Evolutionary conservation across 2,888 invertebrate genomes (phyloP), one percentile per base, ranked within the genome.

Genomic region (Oasisia sp.): DNA sequence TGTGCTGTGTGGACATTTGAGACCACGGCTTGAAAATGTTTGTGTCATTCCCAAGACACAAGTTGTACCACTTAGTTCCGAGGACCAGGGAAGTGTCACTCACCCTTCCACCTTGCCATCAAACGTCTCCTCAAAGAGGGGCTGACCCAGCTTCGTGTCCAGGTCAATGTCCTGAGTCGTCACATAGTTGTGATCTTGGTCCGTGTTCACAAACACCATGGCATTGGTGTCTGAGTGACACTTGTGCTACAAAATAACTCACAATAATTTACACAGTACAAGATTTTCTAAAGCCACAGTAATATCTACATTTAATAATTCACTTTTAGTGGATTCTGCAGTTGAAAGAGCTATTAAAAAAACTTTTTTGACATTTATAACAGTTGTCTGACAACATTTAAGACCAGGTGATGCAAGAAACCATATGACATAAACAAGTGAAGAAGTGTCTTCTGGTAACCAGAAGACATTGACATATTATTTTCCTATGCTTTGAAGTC

Each of bases 211-310:
- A 93, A 96, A 96, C 19, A 95, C 94, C 93, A 96, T 94, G 11
- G 96, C 95, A 93, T 95, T 95, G 32, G 95, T 95, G 32, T 96
- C 95, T 32, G 96, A 95, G 91, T 95, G 95, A 92, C 96, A 96
- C 91, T 95, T 95, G 91, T 95, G 95, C 96, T 96, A 94, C 4
- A 93, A 92, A 32, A 74, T 32, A 32, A 92, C 91, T 38, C 38
- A 74, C 11, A 45, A 56, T 50, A 58, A 38, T 19, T 74, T 27
- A 74, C 7, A 74, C 2, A 74, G 27, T 74, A 74, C 19, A 74
- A 74, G 0, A 74, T 27, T 74, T 74, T 74, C 27, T 74, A 27
- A 74, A 74, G 74, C 19, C 27, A 74, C 19, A 5, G 50, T 14
- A 50, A 74, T 74, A 5, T 74, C 74, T 19, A 7, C 0, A 74